Base-by-base conservation (phyloP, 2,888 invertebrate genomes). In the Megaustenia siamemsis region DNA sequence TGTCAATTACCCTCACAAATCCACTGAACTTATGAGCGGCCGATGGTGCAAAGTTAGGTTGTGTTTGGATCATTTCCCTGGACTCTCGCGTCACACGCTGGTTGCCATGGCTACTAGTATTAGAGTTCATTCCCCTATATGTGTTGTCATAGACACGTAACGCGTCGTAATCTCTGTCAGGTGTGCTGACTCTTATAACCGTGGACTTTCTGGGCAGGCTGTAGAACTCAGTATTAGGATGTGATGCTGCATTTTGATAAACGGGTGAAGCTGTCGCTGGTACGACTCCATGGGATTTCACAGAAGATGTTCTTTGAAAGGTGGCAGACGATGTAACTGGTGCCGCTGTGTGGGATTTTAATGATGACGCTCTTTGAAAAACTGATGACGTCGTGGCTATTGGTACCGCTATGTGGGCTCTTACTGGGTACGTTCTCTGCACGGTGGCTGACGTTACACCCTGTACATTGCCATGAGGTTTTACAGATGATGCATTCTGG, bases 1-100 rank as follows among this genome's bases (percentile, higher is more conserved):
- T 68, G 68, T 12, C 21, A 43, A 43, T 68, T 73, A 73, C 71
- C 71, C n/a, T n/a, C 24, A 73, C 28, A 45, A 28, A 73, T 43
- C 71, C 71, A 28, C 28, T n/a, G 45, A 12, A 73, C 28, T 45
- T 43, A 4, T 43, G 43, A 10, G n/a, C 32, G 71, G 71, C 28
- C 10, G 43, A 45, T 10, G 1, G 0, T 45, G n/a, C 45, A 6
- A 28, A n/a, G 28, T 28, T 28, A 3, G 5, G 38, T 45, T 12
- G 4, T 12, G 38, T 32, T 28, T 45, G 28, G 3, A 21, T 15
- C 45, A 6, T 73, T 43, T 28, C 71, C 15, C 45, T 45, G 24
- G 6, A 12, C 28, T 73, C 45, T 28, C 40, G 69, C 12, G 24
- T 69, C 5, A 21, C 21, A 40, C 1, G 4, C 10, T n/a, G 43